A percentile compares a stretch with the other conserved stretches of the same genome.
phyloP scores from a whole-genome alignment of 2,113 vertebrate genomes.

The Mobula birostris region DNA sequence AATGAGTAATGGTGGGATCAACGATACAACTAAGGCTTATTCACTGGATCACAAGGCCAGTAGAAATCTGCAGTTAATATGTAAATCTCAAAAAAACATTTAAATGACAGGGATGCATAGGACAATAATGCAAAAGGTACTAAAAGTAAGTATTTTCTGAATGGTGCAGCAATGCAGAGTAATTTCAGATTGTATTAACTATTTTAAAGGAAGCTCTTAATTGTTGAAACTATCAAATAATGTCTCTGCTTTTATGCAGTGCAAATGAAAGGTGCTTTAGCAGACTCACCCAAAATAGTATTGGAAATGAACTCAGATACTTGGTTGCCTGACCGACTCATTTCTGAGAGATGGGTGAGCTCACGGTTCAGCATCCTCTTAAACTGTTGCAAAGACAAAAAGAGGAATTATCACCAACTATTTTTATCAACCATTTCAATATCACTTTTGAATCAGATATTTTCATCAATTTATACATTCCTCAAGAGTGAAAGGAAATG shows the following conservation, averaged over 20 bases:
- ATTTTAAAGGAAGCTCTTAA: not conserved
- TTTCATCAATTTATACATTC: not conserved
- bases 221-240: not conserved
- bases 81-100: not conserved
- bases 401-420: constrained; percentile 21
- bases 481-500: not conserved
- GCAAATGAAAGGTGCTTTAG: not conserved
- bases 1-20: not conserved
- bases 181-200: not conserved
- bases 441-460: not conserved
- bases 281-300: constrained; percentile 88
- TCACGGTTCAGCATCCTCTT: constrained; percentile 98
- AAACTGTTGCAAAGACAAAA: constrained; percentile 66
- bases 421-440: not conserved
- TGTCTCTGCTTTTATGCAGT: not conserved
- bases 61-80: not conserved
- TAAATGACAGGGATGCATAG: not conserved
- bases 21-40: not conserved
- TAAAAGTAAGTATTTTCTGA: not conserved
- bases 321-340: constrained; percentile 96
- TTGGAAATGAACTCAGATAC: constrained; percentile 98
- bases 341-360: constrained; percentile 93
- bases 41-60: not conserved
- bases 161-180: not conserved
- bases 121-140: not conserved